Evolutionary conservation across 2,888 invertebrate species (phyloP).

Genomic region (Nasonovia ribisnigri): DNA sequence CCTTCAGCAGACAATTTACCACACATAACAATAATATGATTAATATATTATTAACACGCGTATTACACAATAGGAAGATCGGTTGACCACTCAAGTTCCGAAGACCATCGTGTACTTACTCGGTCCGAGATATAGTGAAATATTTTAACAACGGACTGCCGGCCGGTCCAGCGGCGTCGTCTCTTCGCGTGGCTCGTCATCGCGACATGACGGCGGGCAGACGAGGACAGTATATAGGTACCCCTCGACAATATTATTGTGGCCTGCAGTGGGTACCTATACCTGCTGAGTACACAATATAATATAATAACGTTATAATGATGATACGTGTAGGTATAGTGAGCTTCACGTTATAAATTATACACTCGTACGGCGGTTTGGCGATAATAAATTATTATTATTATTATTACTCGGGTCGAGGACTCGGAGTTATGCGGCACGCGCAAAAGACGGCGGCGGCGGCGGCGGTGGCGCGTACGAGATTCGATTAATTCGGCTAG

Average conservation of each 20-base stretch:
- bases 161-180: neutral
- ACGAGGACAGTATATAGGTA: too few relatives aligned
- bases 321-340: neutral
- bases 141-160: neutral
- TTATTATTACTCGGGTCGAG: conserved; percentile 22
- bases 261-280: too few relatives aligned
- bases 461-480: neutral
- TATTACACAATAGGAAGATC: neutral
- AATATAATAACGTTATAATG: neutral
- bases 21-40: neutral
- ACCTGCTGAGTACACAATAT: neutral
- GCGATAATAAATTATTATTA: conserved; percentile 23
- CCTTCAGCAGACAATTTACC: neutral
- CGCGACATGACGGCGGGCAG: neutral
- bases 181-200: neutral
- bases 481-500: conserved; percentile 34
- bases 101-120: neutral
- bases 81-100: neutral
- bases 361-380: neutral
- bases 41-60: too few relatives aligned
- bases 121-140: neutral
- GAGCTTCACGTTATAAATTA: neutral
- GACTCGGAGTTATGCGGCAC: conserved; percentile 2
- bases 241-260: too few relatives aligned
- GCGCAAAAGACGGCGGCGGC: neutral